Evolutionary conservation across 2,888 invertebrate species (phyloP).

Genomic region (Lasioglossum villosulum): DNA sequence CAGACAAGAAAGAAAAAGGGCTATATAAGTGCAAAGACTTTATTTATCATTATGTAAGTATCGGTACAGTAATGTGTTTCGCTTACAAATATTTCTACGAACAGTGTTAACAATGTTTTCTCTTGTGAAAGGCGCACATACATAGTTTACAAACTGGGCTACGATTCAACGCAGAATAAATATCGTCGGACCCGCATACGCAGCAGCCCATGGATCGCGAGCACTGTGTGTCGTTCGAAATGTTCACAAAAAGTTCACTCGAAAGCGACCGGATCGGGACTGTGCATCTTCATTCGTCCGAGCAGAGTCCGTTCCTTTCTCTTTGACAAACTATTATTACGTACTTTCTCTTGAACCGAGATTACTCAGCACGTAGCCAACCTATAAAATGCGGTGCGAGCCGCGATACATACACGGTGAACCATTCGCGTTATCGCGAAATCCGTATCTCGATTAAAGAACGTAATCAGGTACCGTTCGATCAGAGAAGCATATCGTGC

Average conservation of each 20-base stretch:
- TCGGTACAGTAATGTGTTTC: background rate
- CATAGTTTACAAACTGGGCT: background rate
- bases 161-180: background rate
- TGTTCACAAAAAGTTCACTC: constrained; percentile 3
- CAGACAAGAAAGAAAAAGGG: background rate
- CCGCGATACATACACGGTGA: constrained; percentile 16
- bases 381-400: constrained; percentile 45
- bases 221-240: background rate
- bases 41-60: background rate
- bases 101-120: background rate
- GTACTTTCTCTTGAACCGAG: constrained; percentile 50
- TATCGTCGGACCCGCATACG: background rate
- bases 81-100: background rate
- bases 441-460: background rate
- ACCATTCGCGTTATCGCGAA: background rate
- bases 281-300: constrained; percentile 23
- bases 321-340: constrained; percentile 48
- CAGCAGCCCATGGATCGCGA: background rate
- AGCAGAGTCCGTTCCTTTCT: constrained; percentile 45
- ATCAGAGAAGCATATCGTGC: background rate
- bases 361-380: constrained; percentile 42
- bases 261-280: constrained; percentile 7
- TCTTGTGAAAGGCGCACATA: background rate
- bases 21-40: background rate
- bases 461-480: background rate